Evolutionary conservation across 2,888 invertebrate species (phyloP).

Genomic region (Temnothorax rugatulus): DNA sequence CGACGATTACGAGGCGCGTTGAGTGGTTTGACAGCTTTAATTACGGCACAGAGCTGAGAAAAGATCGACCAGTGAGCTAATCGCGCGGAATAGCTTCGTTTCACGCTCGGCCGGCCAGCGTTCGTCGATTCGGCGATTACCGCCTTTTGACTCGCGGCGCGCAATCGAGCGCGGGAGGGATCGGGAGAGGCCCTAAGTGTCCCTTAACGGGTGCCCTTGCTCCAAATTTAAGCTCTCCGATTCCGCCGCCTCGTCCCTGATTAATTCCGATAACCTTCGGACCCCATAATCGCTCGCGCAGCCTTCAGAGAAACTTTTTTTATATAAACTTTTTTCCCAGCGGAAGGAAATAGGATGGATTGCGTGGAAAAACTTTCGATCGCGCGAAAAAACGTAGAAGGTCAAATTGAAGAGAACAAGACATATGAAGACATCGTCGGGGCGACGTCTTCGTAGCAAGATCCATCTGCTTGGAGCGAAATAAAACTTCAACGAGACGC

Average conservation of each 20-base stretch:
- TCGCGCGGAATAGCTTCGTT: constrained; percentile 9
- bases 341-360: background rate
- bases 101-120: background rate
- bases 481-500: too few relatives aligned
- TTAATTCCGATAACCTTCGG: constrained; percentile 46
- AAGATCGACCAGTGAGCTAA: constrained; percentile 9
- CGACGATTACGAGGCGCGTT: background rate
- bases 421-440: too few relatives aligned
- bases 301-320: constrained; percentile 7
- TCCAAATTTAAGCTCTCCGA: constrained; percentile 34
- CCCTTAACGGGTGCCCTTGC: constrained; percentile 19
- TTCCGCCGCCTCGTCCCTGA: background rate
- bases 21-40: constrained; percentile 43
- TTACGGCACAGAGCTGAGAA: constrained; percentile 11
- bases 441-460: too few relatives aligned
- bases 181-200: constrained; percentile 16
- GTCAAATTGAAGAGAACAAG: background rate
- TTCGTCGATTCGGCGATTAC: background rate
- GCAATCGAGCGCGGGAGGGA: constrained; percentile 3
- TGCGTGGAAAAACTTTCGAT: background rate
- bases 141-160: background rate
- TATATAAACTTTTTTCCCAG: background rate
- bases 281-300: constrained; percentile 10
- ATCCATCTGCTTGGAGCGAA: too few relatives aligned
- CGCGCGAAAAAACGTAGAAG: background rate